Percentiles rank a stretch among this genome's conserved stretches.
These are phyloP conservation scores for Drosophila fungiperda DNA, from an alignment of 2,888 invertebrate genomes.

Conservation along the genomic window DNA sequence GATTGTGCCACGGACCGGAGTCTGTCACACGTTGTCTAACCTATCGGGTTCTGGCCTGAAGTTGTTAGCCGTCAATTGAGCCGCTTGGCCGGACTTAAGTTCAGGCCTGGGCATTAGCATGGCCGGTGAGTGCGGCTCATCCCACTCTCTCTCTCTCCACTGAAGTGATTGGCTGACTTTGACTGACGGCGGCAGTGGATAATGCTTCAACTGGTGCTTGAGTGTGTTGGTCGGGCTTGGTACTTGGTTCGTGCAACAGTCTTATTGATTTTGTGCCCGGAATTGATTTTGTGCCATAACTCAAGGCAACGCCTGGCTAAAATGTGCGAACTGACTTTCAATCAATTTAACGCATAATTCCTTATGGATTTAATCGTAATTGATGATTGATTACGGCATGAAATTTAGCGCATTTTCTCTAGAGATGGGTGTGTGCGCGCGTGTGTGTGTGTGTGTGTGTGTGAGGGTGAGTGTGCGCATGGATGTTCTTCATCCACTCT, in stretches of 20 bases:
- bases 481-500: neutral
- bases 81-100: conserved; percentile 51
- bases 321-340: conserved; percentile 79
- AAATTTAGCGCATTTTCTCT: conserved; percentile 43
- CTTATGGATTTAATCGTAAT: conserved; percentile 83
- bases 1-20: conserved; percentile 22
- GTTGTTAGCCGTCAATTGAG: conserved; percentile 58
- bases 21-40: conserved; percentile 4
- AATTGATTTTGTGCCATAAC: conserved; percentile 77
- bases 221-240: neutral
- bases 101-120: conserved; percentile 39
- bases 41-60: conserved; percentile 11
- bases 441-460: conserved; percentile 7
- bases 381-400: conserved; percentile 83
- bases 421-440: neutral
- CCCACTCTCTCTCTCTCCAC: neutral
- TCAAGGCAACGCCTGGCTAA: conserved; percentile 49
- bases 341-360: conserved; percentile 84
- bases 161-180: conserved; percentile 54
- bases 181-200: conserved; percentile 49
- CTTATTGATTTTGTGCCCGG: conserved; percentile 67
- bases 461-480: neutral
- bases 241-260: conserved; percentile 54
- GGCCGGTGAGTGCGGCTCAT: conserved; percentile 14
- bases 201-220: conserved; percentile 30